A percentile compares a stretch with the other conserved stretches of the same genome.
Evolutionary conservation across 2,888 invertebrate genomes (phyloP).

Genomic region (Cephus sareptanus): DNA sequence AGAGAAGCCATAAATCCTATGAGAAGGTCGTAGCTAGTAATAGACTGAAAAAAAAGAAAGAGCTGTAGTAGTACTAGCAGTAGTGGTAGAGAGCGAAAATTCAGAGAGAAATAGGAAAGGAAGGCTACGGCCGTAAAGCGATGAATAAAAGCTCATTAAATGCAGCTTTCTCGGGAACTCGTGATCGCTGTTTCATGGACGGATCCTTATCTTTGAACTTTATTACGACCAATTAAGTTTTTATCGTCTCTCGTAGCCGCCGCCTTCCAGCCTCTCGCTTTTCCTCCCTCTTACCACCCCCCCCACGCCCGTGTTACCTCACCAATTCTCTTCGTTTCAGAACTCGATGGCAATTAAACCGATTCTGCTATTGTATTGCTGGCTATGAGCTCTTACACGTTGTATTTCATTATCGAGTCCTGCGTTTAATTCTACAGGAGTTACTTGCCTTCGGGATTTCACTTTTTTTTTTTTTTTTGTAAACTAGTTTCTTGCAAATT

Average conservation of each 20-base stretch:
- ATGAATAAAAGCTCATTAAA: slow-evolving; percentile 28
- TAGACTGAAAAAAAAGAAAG: background rate
- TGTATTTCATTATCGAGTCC: background rate
- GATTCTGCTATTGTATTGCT: slow-evolving; percentile 3
- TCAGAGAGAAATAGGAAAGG: slow-evolving; percentile 7
- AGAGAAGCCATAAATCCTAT: slow-evolving; percentile 11
- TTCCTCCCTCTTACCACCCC: background rate
- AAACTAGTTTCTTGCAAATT: background rate
- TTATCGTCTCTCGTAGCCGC: slow-evolving; percentile 16
- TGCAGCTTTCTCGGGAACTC: slow-evolving; percentile 15
- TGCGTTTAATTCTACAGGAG: background rate
- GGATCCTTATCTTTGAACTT: slow-evolving; percentile 15
- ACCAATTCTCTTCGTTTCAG: background rate
- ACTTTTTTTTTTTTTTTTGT: too few relatives aligned
- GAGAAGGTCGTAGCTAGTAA: background rate
- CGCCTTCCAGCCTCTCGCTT: background rate
- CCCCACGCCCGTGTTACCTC: background rate
- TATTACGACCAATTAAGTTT: slow-evolving; percentile 24
- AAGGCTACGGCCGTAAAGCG: slow-evolving; percentile 4
- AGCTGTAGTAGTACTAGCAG: background rate
- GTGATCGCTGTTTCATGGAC: slow-evolving; percentile 20
- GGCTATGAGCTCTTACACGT: background rate
- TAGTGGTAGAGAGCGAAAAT: background rate
- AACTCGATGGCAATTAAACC: slow-evolving; percentile 1
- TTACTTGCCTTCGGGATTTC: too few relatives aligned